Evolutionary conservation across 2,113 vertebrate species (phyloP).

Genomic region (Indicator maculatus): DNA sequence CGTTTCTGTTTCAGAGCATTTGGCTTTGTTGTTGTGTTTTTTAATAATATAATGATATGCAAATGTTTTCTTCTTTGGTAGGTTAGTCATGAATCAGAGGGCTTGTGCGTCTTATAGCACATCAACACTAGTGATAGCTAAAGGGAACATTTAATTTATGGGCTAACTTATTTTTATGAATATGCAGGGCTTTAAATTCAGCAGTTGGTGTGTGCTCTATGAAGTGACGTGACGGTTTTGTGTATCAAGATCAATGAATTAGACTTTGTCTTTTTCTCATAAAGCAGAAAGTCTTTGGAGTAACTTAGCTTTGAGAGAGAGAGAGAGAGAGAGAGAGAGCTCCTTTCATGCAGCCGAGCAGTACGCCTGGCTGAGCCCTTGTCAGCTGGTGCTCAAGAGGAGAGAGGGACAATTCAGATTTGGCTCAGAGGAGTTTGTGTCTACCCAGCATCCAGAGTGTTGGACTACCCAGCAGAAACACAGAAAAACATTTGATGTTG

Average conservation of each 20-base stretch:
- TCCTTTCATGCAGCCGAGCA: not conserved
- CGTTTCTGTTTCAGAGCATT: conserved; percentile 20
- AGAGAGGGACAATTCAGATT: not conserved
- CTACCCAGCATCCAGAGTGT: not conserved
- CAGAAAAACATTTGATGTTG: not conserved
- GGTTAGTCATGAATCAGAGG: conserved; percentile 74
- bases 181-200: conserved; percentile 71
- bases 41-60: conserved; percentile 70
- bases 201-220: conserved; percentile 73
- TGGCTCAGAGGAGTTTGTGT: not conserved
- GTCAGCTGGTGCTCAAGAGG: not conserved
- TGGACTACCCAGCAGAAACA: not conserved
- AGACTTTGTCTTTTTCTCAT: conserved; percentile 58
- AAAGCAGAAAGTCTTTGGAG: conserved; percentile 52
- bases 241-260: conserved; percentile 73
- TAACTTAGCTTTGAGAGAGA: conserved; percentile 9
- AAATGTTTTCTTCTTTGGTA: conserved; percentile 72
- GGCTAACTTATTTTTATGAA: conserved; percentile 74
- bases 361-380: conserved; percentile 11
- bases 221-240: conserved; percentile 69
- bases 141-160: conserved; percentile 74
- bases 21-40: conserved; percentile 71
- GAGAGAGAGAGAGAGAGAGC: not conserved
- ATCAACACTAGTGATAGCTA: conserved; percentile 68
- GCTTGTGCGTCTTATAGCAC: conserved; percentile 69